Base-by-base conservation (phyloP, 92 coral and sea anemone species). In the Virgularia gustaviana region DNA sequence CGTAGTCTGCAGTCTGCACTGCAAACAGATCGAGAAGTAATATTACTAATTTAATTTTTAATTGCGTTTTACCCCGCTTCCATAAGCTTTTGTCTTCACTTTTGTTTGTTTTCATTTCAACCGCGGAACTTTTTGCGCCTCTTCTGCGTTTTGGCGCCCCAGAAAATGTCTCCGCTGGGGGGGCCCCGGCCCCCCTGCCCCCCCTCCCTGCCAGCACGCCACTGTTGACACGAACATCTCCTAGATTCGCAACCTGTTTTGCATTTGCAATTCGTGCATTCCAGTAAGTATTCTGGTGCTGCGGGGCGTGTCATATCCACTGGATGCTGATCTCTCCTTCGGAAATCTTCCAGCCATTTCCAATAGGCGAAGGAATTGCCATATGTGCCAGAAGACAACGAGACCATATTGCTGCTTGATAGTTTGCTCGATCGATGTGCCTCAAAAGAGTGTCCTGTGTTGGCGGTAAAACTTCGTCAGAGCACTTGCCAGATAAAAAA, bases 401-500 rank as follows among this genome's bases (percentile, higher is more conserved):
- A 78, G 36, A 36, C 83, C 78, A 78, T 19, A 39, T 19, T 12
- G 66, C 78, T 53, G 78, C 12, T 34, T 78, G 82, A 28, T 34
- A 67, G n/a, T 76, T 77, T 9, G 82, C 66, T 32, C 82, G 41
- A 36, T 38, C 36, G 77, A 78, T 52, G 53, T 78, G 77, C 35
- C 55, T 36, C 6, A 47, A 10, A 52, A 77, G 63, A 56, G 51
- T 12, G 58, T 77, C 82, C 28, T 23, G 35, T 16, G 62, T 66
- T 65, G 82, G 76, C 37, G 82, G 82, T 34, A 55, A 67, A 33
- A 67, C 77, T 18, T 78, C 82, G 6, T 67, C 78, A 18, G 82
- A 77, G 35, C 54, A 77, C 38, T 77, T 77, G 9, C 82, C 82
- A 32, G 82, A n/a, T 24, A 34, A 64, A 35, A 77, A 77, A 13